These are phyloP conservation scores for Uropetala carovei DNA, from an alignment of 2,888 invertebrate species.

Conservation along the genomic window DNA sequence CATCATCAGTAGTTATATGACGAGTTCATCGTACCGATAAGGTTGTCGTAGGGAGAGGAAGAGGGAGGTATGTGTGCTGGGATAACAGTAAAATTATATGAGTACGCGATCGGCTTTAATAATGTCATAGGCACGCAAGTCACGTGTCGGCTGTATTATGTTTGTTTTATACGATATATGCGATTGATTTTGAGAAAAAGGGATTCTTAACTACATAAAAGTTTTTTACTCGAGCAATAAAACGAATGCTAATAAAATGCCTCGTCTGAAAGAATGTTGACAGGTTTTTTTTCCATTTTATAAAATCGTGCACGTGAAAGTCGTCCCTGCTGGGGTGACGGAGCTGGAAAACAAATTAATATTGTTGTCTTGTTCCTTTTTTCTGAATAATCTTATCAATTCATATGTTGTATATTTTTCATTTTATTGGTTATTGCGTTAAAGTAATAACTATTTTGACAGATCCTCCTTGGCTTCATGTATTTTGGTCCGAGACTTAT, in stretches of 20 bases:
- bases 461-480: too few species aligned
- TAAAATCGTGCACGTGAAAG: neutral
- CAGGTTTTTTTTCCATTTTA: neutral
- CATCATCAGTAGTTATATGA: slow-evolving; percentile 42
- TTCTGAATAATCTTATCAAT: too few species aligned
- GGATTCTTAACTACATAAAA: neutral
- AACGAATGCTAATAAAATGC: neutral
- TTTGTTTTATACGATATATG: slow-evolving; percentile 21
- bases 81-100: slow-evolving; percentile 56
- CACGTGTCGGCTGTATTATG: neutral
- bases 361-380: too few species aligned
- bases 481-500: too few species aligned
- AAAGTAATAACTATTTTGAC: too few species aligned
- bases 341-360: neutral
- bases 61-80: slow-evolving; percentile 5
- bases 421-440: too few species aligned
- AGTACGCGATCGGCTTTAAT: slow-evolving; percentile 51
- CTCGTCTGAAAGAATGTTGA: neutral
- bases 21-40: slow-evolving; percentile 57
- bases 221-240: neutral
- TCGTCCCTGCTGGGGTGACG: neutral
- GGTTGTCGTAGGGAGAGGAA: slow-evolving; percentile 23
- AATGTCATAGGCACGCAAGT: slow-evolving; percentile 33
- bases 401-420: too few species aligned
- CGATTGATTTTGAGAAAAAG: slow-evolving; percentile 11